A percentile compares a stretch with the other conserved stretches of the same genome.
Conservation (phyloP, 2,888 invertebrate species). For the Ellobium chinense region DNA sequence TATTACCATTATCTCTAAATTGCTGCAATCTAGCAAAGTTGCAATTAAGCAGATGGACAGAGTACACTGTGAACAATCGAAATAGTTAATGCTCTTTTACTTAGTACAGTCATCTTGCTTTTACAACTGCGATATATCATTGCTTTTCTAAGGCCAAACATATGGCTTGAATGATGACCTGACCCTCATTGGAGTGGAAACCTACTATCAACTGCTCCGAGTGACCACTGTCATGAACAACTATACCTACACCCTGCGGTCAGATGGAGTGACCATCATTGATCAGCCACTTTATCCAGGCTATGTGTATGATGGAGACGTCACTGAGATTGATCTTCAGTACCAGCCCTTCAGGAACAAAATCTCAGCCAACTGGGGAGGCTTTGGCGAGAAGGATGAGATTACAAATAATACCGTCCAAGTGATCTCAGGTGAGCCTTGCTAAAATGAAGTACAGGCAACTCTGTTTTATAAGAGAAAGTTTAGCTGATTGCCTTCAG, state of each 20-base stretch:
- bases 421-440: neutral
- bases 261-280: constrained; percentile 63
- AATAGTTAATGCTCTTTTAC: no score
- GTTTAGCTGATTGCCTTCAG: no score
- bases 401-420: neutral
- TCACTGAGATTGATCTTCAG: constrained; percentile 29
- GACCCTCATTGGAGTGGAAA: constrained; percentile 56
- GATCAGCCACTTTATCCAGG: constrained; percentile 66
- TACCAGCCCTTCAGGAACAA: constrained; percentile 51
- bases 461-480: no score
- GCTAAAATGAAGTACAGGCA: no score
- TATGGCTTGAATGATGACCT: constrained; percentile 62
- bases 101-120: neutral
- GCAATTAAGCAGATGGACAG: no score
- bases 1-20: no score
- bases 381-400: constrained; percentile 57
- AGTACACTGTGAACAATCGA: no score
- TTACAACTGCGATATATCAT: no score
- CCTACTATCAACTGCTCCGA: constrained; percentile 60
- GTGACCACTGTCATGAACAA: constrained; percentile 62
- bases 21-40: no score
- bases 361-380: constrained; percentile 67
- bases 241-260: constrained; percentile 58
- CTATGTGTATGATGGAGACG: constrained; percentile 58
- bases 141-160: constrained; percentile 58